A percentile compares a stretch with the other conserved stretches of the same genome.
These are phyloP conservation scores for Pseudoips prasinana DNA, from an alignment of 2,888 invertebrate genomes.

Conservation along the genomic window DNA sequence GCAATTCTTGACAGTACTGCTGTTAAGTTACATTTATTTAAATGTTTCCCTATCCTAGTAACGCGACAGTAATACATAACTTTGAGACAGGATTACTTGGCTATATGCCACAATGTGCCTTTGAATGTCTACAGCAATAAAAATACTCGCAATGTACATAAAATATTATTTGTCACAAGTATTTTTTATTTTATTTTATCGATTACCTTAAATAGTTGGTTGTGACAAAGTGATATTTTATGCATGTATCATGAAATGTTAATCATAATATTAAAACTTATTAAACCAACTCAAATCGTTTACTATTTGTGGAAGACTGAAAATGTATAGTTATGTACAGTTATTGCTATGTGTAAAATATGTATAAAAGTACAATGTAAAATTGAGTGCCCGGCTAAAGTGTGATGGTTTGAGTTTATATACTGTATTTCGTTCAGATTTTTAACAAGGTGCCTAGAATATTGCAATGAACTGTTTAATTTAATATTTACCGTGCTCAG, in stretches of 20 bases:
- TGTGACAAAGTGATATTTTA: slow-evolving; percentile 53
- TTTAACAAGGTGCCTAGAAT: slow-evolving; percentile 31
- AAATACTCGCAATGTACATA: slow-evolving; percentile 38
- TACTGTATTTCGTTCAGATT: slow-evolving; percentile 23
- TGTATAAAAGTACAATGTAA: slow-evolving; percentile 60
- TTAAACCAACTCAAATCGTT: slow-evolving; percentile 34
- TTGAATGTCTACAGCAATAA: slow-evolving; percentile 40
- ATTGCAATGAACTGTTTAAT: slow-evolving; percentile 17
- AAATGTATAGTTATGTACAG: slow-evolving; percentile 62
- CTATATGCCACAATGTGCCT: slow-evolving; percentile 61
- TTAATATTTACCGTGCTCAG: slow-evolving; percentile 1
- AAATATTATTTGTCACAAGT: slow-evolving; percentile 52
- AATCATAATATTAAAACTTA: slow-evolving; percentile 17
- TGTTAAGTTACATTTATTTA: slow-evolving; percentile 50
- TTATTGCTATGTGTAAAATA: slow-evolving; percentile 61
- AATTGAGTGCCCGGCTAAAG: slow-evolving; percentile 52
- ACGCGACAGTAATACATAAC: too few relatives aligned
- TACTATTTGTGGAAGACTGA: slow-evolving; percentile 62
- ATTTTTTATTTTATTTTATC: slow-evolving; percentile 13
- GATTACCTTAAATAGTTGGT: slow-evolving; percentile 24
- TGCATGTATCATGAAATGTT: slow-evolving; percentile 31
- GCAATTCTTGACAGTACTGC: too few relatives aligned
- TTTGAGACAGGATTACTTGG: slow-evolving; percentile 32
- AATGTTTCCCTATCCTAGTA: too few relatives aligned
- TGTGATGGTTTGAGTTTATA: slow-evolving; percentile 37